Evolutionary conservation across 1,140 invertebrate species (phyloP), one percentile per base, ranked within the genome.

Genomic region (Coelopa frigida): DNA sequence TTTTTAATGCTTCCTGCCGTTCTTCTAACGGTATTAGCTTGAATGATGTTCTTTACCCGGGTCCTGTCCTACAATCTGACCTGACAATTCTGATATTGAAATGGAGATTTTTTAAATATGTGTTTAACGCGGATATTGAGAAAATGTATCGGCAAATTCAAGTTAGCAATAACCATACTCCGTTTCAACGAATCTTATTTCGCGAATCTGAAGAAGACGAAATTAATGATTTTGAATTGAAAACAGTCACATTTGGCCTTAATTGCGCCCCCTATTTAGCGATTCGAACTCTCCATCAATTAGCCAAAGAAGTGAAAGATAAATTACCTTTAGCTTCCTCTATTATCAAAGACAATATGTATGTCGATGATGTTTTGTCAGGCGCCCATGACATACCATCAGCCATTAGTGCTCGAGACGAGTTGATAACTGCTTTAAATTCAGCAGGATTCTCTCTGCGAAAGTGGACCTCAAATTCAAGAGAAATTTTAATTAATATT

Each of bases 181-280:
- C n/a, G n/a, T n/a, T n/a, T n/a, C n/a, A n/a, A 49, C 32, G 57
- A 38, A 65, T 71, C 29, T 33, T 69, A 1, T 70, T 62, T 56
- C 43, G 57, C 29, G 18, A 32, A 2, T 17, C 20, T 33, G 24
- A 38, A 10, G 24, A 33, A 14, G 37, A 29, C 10, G 23, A 29
- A 26, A 14, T 35, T 17, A n/a, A 41, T 6, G 46, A 40, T 29
- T 33, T 41, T 6, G 18, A 42, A 17, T 17, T 42, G 10, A 12
- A 24, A 26, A 42, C 39, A 26, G 39, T 42, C 23, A 24, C 24
- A 10, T n/a, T n/a, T n/a, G n/a, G n/a, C n/a, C n/a, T n/a, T 42
- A 43, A 32, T 21, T 43, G 41, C n/a, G 41, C 41, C 1, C 27
- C 15, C 4, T 43, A 29, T n/a, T 32, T 20, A 11, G 41, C 17